Conservation (phyloP, 2,888 invertebrate species). For the Cephus runcator region DNA sequence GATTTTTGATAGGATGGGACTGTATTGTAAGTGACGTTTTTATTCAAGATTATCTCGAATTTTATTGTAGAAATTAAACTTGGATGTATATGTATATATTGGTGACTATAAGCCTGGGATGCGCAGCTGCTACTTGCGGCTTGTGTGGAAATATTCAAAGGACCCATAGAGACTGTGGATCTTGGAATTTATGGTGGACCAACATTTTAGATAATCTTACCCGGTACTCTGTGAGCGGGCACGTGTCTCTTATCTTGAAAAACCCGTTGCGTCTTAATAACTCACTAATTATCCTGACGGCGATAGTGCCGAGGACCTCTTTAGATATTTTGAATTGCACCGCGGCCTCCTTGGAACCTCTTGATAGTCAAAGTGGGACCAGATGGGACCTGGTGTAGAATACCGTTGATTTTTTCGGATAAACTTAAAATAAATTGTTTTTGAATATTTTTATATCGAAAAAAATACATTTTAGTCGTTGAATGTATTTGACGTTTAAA, state of each 20-base stretch:
- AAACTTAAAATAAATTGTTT: neutral
- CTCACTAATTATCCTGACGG: conserved; percentile 36
- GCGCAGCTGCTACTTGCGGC: neutral
- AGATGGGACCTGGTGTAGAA: neutral
- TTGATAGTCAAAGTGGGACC: neutral
- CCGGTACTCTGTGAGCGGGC: conserved; percentile 20
- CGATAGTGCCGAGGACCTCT: conserved; percentile 29
- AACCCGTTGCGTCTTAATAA: conserved; percentile 33
- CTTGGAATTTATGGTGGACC: neutral
- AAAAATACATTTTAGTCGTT: neutral
- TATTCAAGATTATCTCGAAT: no score
- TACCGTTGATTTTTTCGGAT: neutral
- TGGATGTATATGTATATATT: neutral
- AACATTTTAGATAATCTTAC: neutral
- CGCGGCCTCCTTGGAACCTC: neutral
- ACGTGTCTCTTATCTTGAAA: conserved; percentile 31
- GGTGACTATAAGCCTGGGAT: neutral
- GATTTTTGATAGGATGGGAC: no score
- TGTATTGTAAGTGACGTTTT: no score
- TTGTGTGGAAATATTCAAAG: neutral
- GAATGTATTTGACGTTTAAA: neutral
- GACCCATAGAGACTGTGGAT: neutral
- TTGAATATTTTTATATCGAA: neutral
- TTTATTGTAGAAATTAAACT: no score
- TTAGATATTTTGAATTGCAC: conserved; percentile 20